Evolutionary conservation across 2,797 vertebrate species (phyloP).

Genomic region (Thunnus albacares): DNA sequence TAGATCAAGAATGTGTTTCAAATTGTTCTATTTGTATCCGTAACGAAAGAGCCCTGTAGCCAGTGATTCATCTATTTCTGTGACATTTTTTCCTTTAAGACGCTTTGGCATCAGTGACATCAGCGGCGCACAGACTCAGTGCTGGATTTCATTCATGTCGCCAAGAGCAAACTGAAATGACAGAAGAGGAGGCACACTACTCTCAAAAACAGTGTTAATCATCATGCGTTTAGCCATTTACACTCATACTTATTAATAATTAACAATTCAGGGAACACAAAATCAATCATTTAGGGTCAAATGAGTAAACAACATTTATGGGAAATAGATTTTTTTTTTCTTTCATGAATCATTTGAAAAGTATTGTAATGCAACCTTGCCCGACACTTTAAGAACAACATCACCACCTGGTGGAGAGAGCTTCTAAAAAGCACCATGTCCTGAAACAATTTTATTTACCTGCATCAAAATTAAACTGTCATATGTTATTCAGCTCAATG

Average conservation of each 20-base stretch:
- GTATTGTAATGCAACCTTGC: constrained; percentile 29
- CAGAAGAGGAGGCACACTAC: constrained; percentile 7
- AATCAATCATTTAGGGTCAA: constrained; percentile 8
- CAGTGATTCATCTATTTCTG: constrained; percentile 55
- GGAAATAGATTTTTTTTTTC: not conserved
- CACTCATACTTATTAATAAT: constrained; percentile 24
- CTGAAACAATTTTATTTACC: constrained; percentile 31
- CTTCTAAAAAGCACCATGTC: constrained; percentile 3
- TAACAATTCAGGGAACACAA: constrained; percentile 15
- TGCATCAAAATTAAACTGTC: constrained; percentile 21
- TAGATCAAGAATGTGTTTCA: constrained; percentile 23
- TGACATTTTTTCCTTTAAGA: constrained; percentile 60
- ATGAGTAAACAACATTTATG: constrained; percentile 7
- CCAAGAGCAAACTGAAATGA: constrained; percentile 48
- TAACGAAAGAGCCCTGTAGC: constrained; percentile 33
- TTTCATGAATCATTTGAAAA: constrained; percentile 26
- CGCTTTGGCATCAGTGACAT: constrained; percentile 54
- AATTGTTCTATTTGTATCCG: constrained; percentile 18
- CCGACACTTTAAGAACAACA: constrained; percentile 68
- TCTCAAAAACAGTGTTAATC: not conserved
- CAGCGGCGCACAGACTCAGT: constrained; percentile 48
- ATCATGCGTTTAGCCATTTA: constrained; percentile 15
- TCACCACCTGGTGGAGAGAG: constrained; percentile 76
- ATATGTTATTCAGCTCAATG: constrained; percentile 23
- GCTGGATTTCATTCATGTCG: constrained; percentile 51